Base-by-base conservation (phyloP, 2,797 vertebrate species). In the Cuculus canorus region DNA sequence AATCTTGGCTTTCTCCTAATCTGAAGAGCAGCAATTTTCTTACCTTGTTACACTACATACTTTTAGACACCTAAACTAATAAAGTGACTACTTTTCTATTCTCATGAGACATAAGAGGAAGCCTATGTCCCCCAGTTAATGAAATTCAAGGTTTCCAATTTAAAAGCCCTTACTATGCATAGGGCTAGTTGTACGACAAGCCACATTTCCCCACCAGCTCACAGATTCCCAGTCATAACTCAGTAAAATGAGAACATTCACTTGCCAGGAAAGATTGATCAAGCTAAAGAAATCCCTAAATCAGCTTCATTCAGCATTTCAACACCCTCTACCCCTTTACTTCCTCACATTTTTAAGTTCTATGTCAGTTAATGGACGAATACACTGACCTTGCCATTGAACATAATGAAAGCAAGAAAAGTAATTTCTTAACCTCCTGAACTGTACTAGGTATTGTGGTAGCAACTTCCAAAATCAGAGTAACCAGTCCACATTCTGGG, bases 321-420 rank as follows among this genome's bases (percentile, higher is more conserved):
- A 57, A 11, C 24, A 79, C 6, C 2, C 7, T 50, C 32, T 15
- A 56, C 2, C 9, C 15, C 12, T 78, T 79, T 47, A 11, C 13
- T 45, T 23, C 60, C n/a, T 39, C 33, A 50, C 21, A 48, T 57
- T 59, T 82, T 86, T 77, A 8, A 47, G 28, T 60, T 65, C 43
- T 37, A 1, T 33, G 21, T n/a, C 71, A 41, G 23, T 28, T 41
- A 82, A 33, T 0, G 0, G n/a, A 53, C n/a, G 22, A 76, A 41
- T 5, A 15, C 52, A 28, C 32, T 56, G 23, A 63, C 32, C 35
- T 68, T 82, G 63, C 7, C 59, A 70, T 84, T 90, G 59, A 56
- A 41, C 0, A 0, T 5, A n/a, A 56, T 9, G 16, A n/a, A 79
- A 88, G 16, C 12, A 79, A 64, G 22, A 53, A n/a, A 54, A 76